These are phyloP conservation scores for Acanthosepion lycidas DNA, from an alignment of 2,888 invertebrate genomes.

Conservation along the genomic window DNA sequence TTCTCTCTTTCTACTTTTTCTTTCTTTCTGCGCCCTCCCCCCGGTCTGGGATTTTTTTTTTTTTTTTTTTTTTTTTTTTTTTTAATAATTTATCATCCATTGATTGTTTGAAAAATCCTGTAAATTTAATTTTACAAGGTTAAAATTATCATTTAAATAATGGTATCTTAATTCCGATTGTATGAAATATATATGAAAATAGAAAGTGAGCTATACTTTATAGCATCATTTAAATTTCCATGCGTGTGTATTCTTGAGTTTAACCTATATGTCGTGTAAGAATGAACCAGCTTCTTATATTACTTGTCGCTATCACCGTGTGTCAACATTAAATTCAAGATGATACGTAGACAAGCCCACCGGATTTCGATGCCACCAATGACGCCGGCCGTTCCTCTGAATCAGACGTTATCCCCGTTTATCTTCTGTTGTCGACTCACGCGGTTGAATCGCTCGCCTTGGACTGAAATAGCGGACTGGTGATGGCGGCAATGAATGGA, in stretches of 20 bases:
- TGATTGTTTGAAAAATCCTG: too few relatives aligned
- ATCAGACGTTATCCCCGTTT: neutral
- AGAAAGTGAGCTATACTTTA: neutral
- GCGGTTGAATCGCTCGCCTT: neutral
- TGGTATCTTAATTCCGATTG: too few relatives aligned
- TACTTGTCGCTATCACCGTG: neutral
- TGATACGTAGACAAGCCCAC: neutral
- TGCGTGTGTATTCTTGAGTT: neutral
- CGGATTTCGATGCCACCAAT: neutral
- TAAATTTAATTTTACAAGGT: too few relatives aligned
- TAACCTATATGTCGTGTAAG: neutral
- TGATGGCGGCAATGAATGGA: neutral
- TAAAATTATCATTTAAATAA: too few relatives aligned
- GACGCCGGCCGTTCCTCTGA: neutral
- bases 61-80: too few relatives aligned
- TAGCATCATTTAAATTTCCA: neutral
- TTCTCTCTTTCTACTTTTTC: too few relatives aligned
- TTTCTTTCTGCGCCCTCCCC: too few relatives aligned
- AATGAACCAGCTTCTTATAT: neutral
- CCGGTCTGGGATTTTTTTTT: too few relatives aligned
- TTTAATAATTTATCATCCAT: too few relatives aligned
- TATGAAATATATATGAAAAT: neutral
- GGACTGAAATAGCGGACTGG: neutral
- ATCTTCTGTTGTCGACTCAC: neutral
- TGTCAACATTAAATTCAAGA: neutral